These are phyloP conservation scores for Caenorhabditis sinica DNA, from an alignment of 2,888 invertebrate genomes.

Conservation along the genomic window DNA sequence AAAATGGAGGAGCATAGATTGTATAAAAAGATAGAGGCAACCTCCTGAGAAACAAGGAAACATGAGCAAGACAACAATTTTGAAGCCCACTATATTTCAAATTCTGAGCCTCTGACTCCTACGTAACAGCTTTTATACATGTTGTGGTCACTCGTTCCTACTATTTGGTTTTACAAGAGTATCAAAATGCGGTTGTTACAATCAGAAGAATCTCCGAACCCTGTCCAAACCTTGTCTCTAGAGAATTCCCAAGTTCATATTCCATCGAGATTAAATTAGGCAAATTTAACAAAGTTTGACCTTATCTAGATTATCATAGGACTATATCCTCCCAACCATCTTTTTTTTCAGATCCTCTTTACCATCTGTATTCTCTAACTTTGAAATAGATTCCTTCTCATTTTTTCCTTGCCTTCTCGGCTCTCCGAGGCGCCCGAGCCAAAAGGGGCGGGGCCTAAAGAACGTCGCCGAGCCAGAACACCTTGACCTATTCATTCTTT, in stretches of 20 bases:
- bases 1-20: conserved; percentile 32
- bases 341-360: background rate
- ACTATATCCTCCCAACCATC: too few species aligned
- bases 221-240: too few species aligned
- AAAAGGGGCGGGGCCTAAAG: conserved; percentile 46
- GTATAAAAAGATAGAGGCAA: conserved; percentile 24
- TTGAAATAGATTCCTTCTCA: background rate
- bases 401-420: background rate
- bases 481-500: conserved; percentile 48
- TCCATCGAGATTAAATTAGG: too few species aligned
- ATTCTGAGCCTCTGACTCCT: background rate
- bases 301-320: too few species aligned
- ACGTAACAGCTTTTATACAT: background rate
- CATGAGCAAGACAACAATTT: conserved; percentile 4
- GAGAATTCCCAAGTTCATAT: too few species aligned
- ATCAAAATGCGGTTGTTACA: too few species aligned
- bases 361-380: background rate
- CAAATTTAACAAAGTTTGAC: too few species aligned
- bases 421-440: background rate
- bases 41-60: conserved; percentile 17
- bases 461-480: conserved; percentile 59
- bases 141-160: background rate
- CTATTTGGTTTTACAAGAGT: background rate
- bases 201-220: too few species aligned
- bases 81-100: background rate